A percentile compares a stretch with the other conserved stretches of the same genome.
phyloP scores from a whole-genome alignment of 2,888 invertebrate species.

The Piscicola geometra region DNA sequence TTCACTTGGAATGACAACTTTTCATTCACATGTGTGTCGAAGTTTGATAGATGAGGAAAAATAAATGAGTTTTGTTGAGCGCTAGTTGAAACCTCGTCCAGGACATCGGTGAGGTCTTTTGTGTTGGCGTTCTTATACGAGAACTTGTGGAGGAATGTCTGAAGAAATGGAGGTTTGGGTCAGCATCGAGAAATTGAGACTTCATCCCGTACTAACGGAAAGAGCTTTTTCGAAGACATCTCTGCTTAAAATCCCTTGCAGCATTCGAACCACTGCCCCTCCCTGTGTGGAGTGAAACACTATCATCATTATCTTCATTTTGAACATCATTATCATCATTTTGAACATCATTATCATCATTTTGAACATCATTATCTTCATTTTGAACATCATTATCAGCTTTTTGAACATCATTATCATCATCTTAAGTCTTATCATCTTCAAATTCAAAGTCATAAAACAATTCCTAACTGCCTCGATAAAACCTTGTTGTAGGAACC shows the following conservation, averaged over 20 bases:
- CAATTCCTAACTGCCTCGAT: too few species aligned
- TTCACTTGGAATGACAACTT: too few species aligned
- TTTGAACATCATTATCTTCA: too few species aligned
- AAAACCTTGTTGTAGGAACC: constrained; percentile 37
- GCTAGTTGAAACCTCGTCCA: constrained; percentile 27
- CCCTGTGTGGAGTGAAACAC: constrained; percentile 32
- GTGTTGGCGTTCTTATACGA: constrained; percentile 15
- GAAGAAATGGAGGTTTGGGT: background rate
- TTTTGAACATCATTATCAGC: background rate
- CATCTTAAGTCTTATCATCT: background rate
- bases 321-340: too few species aligned
- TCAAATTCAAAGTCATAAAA: background rate
- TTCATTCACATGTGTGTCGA: too few species aligned
- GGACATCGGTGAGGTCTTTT: background rate
- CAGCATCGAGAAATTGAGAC: background rate
- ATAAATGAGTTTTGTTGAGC: too few species aligned
- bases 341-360: too few species aligned
- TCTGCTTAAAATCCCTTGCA: constrained; percentile 29
- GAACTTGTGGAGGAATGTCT: constrained; percentile 23
- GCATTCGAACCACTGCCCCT: constrained; percentile 37
- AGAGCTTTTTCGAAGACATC: constrained; percentile 31
- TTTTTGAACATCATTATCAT: background rate
- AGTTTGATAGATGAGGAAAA: too few species aligned
- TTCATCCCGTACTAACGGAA: constrained; percentile 22
- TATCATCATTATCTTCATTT: too few species aligned